Evolutionary conservation across 2,113 vertebrate species (phyloP).

Genomic region (Felis catus): F.catus_Fca126_mat1.0 CM031415.1:189923001-189923500

Average conservation of each 20-base stretch:
- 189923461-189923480: slow-evolving; percentile 41
- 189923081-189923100: background rate
- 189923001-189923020: background rate
- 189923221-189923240: background rate
- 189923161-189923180: background rate
- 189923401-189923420: slow-evolving; percentile 41
- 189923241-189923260: background rate
- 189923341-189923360: background rate
- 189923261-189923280: background rate
- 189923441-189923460: slow-evolving; percentile 5
- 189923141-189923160: background rate
- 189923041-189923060: background rate
- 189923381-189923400: slow-evolving; percentile 1
- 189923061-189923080: background rate
- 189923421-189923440: background rate
- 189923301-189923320: background rate
- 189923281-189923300: background rate
- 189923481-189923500: slow-evolving; percentile 51
- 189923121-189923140: background rate
- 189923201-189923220: background rate
- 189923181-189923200: background rate
- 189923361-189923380: background rate
- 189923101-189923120: background rate
- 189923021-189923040: background rate
- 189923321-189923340: slow-evolving; percentile 23